Evolutionary conservation across 2,113 vertebrate species (phyloP), one percentile per base, ranked within the genome.

Genomic region (Taxidea taxus): DNA sequence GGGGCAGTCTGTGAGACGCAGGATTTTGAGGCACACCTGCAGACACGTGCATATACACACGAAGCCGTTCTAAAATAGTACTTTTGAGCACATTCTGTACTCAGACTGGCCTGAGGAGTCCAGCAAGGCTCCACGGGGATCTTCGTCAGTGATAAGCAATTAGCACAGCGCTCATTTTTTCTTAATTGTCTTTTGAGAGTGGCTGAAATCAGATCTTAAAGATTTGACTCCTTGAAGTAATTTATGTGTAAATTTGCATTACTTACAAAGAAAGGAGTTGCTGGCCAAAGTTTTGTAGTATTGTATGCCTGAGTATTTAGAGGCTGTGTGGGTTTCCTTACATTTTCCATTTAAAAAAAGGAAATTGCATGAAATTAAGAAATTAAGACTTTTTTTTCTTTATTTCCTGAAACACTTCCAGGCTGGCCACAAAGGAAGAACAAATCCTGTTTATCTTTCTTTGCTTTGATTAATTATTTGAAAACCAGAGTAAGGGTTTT

Each of bases 391-490:
- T 64, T n/a, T 83, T 4, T 44, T 1, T 0, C 15, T 1, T 39
- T 56, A 15, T 74, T 87, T 77, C 54, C 51, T 70, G 16, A 94
- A 78, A 47, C 23, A 37, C 29, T 58, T 82, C 56, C 34, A 39
- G 42, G 13, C 7, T 64, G 51, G 11, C 20, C 49, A 64, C n/a
- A 87, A 82, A 90, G 21, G 85, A 77, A 87, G 75, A 70, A 39
- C 39, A 91, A 83, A 60, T 47, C 4, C 77, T 70, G 11, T 83
- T 87, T 81, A 42, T 80, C 18, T 51, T 34, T 80, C 20, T 68
- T 87, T 87, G 27, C 20, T 90, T 74, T 66, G 56, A 49, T 39
- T 44, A 88, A 87, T 78, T 90, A 8, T 93, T 92, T 90, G 72
- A 81, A 75, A 87, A 54, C 34, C 39, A 39, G n/a, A n/a, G 7